phyloP scores from a whole-genome alignment of 2,797 vertebrate genomes.

The Catamblyrhynchus diadema region DNA sequence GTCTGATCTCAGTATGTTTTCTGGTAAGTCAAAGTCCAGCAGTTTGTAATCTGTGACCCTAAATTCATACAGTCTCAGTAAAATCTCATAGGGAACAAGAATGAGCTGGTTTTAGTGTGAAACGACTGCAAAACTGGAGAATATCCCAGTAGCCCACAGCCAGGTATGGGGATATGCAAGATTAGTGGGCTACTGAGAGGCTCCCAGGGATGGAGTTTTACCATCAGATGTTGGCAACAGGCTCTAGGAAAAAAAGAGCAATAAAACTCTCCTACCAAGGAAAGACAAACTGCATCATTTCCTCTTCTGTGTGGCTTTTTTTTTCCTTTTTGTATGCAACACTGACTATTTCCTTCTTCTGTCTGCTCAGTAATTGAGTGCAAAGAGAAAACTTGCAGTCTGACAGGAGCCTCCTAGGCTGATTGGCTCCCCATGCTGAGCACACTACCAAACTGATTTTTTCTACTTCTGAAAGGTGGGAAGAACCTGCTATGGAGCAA shows the following conservation, averaged over 20 bases:
- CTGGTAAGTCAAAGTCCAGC: neutral
- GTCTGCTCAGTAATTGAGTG: neutral
- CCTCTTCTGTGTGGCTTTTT: neutral
- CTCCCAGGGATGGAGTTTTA: neutral
- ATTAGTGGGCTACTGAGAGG: neutral
- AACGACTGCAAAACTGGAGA: neutral
- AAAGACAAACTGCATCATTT: slow-evolving; percentile 50
- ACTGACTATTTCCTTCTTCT: slow-evolving; percentile 20
- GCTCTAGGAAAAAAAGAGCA: slow-evolving; percentile 21
- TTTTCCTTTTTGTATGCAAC: neutral
- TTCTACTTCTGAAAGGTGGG: neutral
- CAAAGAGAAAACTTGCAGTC: neutral
- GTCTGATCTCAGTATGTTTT: neutral
- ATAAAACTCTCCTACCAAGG: neutral
- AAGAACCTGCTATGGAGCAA: neutral
- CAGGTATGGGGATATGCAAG: neutral
- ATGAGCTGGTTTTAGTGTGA: neutral
- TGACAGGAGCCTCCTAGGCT: neutral
- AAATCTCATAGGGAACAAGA: neutral
- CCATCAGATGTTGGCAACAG: neutral
- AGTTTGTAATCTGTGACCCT: neutral
- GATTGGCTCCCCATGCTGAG: neutral
- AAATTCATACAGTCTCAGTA: neutral
- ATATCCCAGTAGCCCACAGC: neutral
- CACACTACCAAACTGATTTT: neutral